phyloP scores from a whole-genome alignment of 2,888 invertebrate species.

The Antheraea yamamai region DNA sequence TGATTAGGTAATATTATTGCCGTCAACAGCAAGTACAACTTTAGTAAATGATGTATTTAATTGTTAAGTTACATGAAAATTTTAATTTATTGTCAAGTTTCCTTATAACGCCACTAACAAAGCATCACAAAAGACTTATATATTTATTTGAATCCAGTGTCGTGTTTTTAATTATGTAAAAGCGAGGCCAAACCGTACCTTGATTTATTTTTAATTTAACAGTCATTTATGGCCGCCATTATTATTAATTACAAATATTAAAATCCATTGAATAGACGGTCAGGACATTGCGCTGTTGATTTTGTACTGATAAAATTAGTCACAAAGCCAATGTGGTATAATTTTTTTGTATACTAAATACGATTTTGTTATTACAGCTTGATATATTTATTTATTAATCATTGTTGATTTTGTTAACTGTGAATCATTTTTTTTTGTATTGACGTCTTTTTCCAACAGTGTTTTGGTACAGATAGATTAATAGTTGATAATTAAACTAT shows the following conservation, averaged over 20 bases:
- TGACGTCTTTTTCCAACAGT: background rate
- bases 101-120: slow-evolving; percentile 35
- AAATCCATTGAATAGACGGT: slow-evolving; percentile 7
- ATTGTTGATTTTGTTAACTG: background rate
- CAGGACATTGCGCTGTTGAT: background rate
- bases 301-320: slow-evolving; percentile 4
- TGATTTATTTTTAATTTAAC: slow-evolving; percentile 20
- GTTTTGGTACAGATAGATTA: background rate
- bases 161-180: slow-evolving; percentile 41
- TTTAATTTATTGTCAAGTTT: background rate
- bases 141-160: slow-evolving; percentile 59
- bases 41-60: background rate
- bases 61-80: background rate
- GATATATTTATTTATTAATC: background rate
- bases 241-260: background rate
- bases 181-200: slow-evolving; percentile 37
- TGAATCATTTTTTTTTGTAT: background rate
- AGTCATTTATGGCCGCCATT: background rate
- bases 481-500: background rate
- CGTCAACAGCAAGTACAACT: background rate
- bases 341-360: background rate
- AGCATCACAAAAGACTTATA: slow-evolving; percentile 48
- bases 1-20: no score
- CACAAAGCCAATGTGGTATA: slow-evolving; percentile 1
- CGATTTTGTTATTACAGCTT: background rate